Evolutionary conservation across 2,888 invertebrate genomes (phyloP), one percentile per base, ranked within the genome.

Genomic region (Dendrolimus houi): DNA sequence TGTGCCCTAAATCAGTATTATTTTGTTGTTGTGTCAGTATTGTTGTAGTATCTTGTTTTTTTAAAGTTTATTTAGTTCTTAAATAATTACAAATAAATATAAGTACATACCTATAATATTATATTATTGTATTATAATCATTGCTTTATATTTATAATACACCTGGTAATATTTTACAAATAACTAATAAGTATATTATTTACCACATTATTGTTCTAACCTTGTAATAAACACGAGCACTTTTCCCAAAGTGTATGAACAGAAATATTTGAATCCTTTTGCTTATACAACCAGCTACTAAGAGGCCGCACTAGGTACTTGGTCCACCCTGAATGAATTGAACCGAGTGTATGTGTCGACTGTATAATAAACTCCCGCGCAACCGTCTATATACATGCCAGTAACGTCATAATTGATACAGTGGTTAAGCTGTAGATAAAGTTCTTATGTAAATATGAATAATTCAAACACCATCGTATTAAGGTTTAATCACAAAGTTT

Each of bases 351-450:
- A 72, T 75, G 71, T 67, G 70, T 70, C 72, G 79, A 86, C 88
- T 88, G 85, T 81, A 73, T 75, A 68, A 66, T 65, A 71, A 64
- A 72, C 74, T 79, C 77, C 71, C 64, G 83, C 83, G 87, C 87
- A 73, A 66, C 74, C 63, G 69, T 63, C 86, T 86, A 85, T 87
- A 87, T 86, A 86, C 77, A 81, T 72, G 73, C 64, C 64, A 56
- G 59, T 79, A 84, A 83, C 85, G 86, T 87, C 83, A 83, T 29
- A 29, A 29, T 29, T 29, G 29, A 29, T 29, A 29, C 29, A 29
- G 29, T 29, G 29, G 29, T 29, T 29, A 3, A 29, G 6, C 29
- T 29, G 56, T 53, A 62, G 41, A 54, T 29, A 58, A 60, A 60
- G 59, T 63, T 63, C 59, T 52, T 60, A 64, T 65, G 60, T 55